phyloP scores from a whole-genome alignment of 2,888 invertebrate genomes.

The Amiota minor region DNA sequence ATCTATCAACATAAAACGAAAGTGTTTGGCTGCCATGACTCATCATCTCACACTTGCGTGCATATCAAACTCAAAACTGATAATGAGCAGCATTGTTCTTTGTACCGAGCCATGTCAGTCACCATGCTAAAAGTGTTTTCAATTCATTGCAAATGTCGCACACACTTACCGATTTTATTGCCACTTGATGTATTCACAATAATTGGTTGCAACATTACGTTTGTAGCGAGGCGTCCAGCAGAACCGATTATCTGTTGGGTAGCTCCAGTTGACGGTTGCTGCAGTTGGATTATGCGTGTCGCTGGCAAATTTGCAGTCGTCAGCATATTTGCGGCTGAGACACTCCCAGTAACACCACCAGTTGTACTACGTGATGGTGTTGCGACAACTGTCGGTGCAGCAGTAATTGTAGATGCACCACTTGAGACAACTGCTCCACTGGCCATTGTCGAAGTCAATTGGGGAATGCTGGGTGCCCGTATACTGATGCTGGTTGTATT shows the following conservation, averaged over 20 bases:
- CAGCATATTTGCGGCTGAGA: slow-evolving; percentile 57
- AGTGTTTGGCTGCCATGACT: too few species aligned
- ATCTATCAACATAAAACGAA: too few species aligned
- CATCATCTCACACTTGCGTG: too few species aligned
- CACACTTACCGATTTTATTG: slow-evolving; percentile 65
- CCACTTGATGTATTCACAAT: slow-evolving; percentile 68
- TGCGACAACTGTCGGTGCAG: slow-evolving; percentile 55
- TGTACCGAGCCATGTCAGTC: slow-evolving; percentile 34
- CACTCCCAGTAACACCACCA: slow-evolving; percentile 47
- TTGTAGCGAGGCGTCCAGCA: slow-evolving; percentile 68
- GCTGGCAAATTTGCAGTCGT: slow-evolving; percentile 67
- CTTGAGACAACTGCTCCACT: slow-evolving; percentile 50
- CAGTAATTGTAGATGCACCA: slow-evolving; percentile 53
- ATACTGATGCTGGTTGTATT: slow-evolving; percentile 73
- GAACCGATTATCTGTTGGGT: slow-evolving; percentile 70
- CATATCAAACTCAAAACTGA: too few species aligned
- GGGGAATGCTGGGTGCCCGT: slow-evolving; percentile 69
- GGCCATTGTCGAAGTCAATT: slow-evolving; percentile 61
- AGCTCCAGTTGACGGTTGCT: slow-evolving; percentile 68
- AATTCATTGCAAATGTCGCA: slow-evolving; percentile 21
- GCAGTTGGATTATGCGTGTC: slow-evolving; percentile 72
- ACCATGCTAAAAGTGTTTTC: too few species aligned
- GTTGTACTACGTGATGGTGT: slow-evolving; percentile 46
- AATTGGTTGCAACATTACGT: slow-evolving; percentile 73
- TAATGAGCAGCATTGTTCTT: background rate